phyloP scores from a whole-genome alignment of 2,797 vertebrate species.

The Antrozous pallidus region DNA sequence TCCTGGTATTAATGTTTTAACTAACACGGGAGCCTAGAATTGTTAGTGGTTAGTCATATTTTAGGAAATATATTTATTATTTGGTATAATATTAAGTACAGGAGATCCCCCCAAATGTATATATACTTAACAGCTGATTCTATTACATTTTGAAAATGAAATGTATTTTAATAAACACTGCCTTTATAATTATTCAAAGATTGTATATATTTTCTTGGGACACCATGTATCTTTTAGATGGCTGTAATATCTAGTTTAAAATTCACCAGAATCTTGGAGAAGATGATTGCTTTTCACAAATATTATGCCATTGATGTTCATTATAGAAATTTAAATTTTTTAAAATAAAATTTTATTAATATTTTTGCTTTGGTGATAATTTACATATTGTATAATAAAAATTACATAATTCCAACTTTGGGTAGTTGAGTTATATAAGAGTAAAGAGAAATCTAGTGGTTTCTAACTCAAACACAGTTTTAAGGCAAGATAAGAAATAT shows the following conservation, averaged over 20 bases:
- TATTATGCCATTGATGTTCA: background rate
- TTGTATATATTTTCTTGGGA: background rate
- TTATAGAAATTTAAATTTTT: conserved; percentile 10
- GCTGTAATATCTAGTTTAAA: background rate
- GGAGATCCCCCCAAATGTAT: background rate
- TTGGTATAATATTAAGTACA: background rate
- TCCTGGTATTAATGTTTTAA: background rate
- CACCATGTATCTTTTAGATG: background rate
- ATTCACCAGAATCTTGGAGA: background rate
- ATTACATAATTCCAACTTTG: conserved; percentile 17
- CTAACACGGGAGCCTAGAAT: background rate
- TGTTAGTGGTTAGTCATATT: background rate
- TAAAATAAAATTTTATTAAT: conserved; percentile 1
- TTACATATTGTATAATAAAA: conserved; percentile 5
- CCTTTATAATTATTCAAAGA: background rate
- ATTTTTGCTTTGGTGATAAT: conserved; percentile 51
- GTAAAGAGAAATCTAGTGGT: conserved; percentile 17
- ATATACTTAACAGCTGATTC: background rate
- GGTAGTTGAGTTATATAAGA: conserved; percentile 31
- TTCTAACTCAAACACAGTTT: conserved; percentile 64
- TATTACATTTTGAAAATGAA: background rate
- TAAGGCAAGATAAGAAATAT: conserved; percentile 37
- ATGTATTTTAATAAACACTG: background rate
- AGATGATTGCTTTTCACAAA: background rate
- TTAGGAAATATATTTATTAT: background rate